A percentile compares a stretch with the other conserved stretches of the same genome.
Evolutionary conservation across 2,888 invertebrate species (phyloP).

Genomic region (Xestobium rufovillosum): DNA sequence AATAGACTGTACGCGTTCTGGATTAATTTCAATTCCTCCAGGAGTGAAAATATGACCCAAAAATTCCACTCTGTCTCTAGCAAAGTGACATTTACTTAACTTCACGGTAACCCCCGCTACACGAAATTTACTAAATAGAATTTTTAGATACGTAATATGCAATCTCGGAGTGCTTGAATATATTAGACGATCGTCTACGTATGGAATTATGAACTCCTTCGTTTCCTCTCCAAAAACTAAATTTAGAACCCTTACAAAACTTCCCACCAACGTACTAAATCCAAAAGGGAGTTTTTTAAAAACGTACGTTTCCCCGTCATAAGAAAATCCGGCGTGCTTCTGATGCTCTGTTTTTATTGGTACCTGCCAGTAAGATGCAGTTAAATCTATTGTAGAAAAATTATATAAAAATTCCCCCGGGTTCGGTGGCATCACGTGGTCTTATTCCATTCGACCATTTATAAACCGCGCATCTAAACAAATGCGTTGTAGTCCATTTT

Average conservation of each 20-base stretch:
- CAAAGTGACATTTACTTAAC: too few species aligned
- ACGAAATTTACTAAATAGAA: too few species aligned
- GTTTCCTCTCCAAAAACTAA: slow-evolving; percentile 4
- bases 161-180: not conserved
- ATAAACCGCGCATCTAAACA: too few species aligned
- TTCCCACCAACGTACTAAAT: slow-evolving; percentile 6
- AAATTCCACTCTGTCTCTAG: too few species aligned
- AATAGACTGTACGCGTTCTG: not conserved
- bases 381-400: slow-evolving; percentile 7
- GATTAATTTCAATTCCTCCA: not conserved
- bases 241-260: slow-evolving; percentile 6
- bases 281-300: slow-evolving; percentile 9
- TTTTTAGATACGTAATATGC: too few species aligned
- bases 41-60: slow-evolving; percentile 2
- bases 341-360: slow-evolving; percentile 2
- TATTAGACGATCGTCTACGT: slow-evolving; percentile 9
- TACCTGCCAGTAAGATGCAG: slow-evolving; percentile 8
- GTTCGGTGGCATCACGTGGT: too few species aligned
- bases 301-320: slow-evolving; percentile 5
- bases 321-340: slow-evolving; percentile 5
- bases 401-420: too few species aligned
- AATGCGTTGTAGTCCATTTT: too few species aligned
- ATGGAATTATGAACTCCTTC: slow-evolving; percentile 1
- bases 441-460: too few species aligned
- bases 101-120: too few species aligned